Evolutionary conservation across 1,140 invertebrate genomes (phyloP).

Genomic region (Portunus trituberculatus): DNA sequence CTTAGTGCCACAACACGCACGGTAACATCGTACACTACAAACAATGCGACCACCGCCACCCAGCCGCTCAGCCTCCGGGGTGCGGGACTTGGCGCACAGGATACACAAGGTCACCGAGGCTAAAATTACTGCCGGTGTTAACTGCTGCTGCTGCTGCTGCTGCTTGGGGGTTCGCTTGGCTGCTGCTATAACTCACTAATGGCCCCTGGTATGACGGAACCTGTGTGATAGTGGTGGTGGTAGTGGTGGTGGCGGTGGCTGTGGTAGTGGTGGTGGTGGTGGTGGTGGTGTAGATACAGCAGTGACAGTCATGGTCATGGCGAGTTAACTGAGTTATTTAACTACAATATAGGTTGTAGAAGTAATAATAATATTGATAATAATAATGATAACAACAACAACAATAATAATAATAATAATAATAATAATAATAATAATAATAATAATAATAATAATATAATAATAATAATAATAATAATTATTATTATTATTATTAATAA

Average conservation of each 20-base stretch:
- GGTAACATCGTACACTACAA: too few species aligned
- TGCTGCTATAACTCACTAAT: neutral
- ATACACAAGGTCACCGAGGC: too few species aligned
- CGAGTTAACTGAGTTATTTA: neutral
- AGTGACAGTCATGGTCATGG: neutral
- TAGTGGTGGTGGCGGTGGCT: neutral
- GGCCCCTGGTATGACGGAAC: neutral
- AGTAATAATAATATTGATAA: neutral
- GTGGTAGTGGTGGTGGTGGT: slow-evolving; percentile 20
- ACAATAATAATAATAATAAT: neutral
- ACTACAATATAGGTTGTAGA: neutral
- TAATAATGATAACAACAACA: neutral
- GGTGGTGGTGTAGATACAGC: neutral
- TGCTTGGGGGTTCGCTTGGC: neutral
- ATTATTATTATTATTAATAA: too few species aligned
- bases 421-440: neutral
- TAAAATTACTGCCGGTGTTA: neutral
- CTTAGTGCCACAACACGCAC: too few species aligned
- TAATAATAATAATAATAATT: neutral
- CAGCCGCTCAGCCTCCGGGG: too few species aligned
- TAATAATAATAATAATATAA: neutral
- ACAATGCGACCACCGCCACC: too few species aligned
- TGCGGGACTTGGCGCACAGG: too few species aligned
- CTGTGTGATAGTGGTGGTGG: neutral
- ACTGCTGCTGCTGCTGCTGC: neutral